phyloP scores from a whole-genome alignment of 2,113 vertebrate genomes.

The Litocranius walleri region DNA sequence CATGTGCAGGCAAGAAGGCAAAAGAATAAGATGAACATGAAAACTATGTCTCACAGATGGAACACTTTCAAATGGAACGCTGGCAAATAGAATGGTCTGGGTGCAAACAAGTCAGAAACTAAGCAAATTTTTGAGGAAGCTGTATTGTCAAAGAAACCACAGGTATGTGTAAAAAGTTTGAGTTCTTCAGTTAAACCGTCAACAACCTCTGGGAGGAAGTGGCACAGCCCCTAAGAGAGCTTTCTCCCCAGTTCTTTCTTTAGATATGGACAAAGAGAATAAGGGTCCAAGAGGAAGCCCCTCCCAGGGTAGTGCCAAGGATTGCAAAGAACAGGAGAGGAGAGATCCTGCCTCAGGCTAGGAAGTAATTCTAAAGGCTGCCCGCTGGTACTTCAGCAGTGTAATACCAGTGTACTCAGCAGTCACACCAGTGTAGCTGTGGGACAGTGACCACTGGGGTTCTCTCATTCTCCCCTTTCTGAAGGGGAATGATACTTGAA shows the following conservation, averaged over 20 bases:
- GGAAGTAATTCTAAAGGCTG: neutral
- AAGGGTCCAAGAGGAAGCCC: neutral
- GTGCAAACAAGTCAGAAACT: neutral
- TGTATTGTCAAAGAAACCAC: constrained; percentile 30
- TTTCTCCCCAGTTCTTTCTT: neutral
- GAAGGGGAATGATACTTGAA: neutral
- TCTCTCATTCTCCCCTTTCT: neutral
- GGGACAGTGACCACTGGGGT: neutral
- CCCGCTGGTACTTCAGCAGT: neutral
- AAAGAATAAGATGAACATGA: neutral
- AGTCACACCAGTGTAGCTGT: neutral
- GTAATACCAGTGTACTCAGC: neutral
- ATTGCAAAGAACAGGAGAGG: neutral
- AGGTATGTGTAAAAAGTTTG: neutral
- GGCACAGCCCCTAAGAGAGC: neutral
- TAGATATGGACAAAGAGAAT: neutral
- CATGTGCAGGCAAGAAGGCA: neutral
- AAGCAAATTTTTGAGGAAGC: constrained; percentile 6
- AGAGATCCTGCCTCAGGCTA: neutral
- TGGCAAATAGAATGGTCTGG: neutral
- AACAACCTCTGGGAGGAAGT: constrained; percentile 6
- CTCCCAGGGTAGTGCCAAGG: neutral
- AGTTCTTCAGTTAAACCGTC: neutral
- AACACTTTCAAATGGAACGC: neutral
- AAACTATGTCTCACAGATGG: neutral